phyloP scores from a whole-genome alignment of 2,113 vertebrate genomes.

The Protobothrops mucrosquamatus region DNA sequence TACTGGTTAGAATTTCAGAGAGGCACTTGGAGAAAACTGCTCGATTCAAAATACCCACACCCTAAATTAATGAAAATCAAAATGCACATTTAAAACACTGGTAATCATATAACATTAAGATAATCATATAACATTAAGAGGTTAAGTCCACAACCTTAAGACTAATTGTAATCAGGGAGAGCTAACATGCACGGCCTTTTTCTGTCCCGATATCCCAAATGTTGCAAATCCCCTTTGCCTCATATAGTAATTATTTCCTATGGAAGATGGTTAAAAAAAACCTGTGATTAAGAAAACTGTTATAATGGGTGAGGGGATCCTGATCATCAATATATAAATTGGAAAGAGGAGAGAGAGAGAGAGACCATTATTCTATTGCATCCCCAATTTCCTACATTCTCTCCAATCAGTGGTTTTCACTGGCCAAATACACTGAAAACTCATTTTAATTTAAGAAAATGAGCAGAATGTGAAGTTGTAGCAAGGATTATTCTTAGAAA shows the following conservation, averaged over 20 bases:
- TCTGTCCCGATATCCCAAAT: neutral
- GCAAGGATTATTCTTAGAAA: neutral
- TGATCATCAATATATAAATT: neutral
- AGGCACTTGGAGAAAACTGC: conserved; percentile 89
- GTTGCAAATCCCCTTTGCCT: neutral
- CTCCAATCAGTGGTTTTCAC: neutral
- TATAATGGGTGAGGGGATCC: neutral
- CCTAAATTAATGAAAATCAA: conserved; percentile 72
- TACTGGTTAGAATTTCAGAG: conserved; percentile 84
- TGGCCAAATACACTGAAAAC: neutral
- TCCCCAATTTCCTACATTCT: neutral
- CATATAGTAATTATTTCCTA: neutral
- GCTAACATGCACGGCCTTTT: neutral
- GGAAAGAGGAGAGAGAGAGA: neutral
- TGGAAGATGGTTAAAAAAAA: too few species aligned
- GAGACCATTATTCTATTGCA: neutral
- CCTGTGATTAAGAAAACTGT: neutral
- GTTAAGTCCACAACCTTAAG: neutral
- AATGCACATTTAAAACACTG: conserved; percentile 35
- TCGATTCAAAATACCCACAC: conserved; percentile 83
- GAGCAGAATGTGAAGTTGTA: neutral
- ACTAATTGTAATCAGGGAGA: neutral
- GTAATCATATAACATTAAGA: too few species aligned
- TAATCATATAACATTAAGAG: neutral
- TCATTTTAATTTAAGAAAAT: neutral